Conservation (phyloP, 2,888 invertebrate genomes). For the Amaurobius ferox region DNA sequence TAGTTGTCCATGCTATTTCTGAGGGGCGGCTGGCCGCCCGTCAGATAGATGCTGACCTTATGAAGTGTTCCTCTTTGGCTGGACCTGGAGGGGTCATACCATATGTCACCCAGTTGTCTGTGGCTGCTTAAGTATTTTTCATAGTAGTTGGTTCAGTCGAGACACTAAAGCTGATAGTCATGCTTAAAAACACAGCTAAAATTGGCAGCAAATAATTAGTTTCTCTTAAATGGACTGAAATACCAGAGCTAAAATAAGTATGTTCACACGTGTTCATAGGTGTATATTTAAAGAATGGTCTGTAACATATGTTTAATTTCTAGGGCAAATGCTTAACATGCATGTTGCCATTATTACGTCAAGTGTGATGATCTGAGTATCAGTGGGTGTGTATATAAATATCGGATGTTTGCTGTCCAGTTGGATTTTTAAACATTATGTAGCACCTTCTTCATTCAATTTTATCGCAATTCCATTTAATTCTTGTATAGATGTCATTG, state of each 20-base stretch:
- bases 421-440: conserved; percentile 24
- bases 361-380: background rate
- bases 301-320: conserved; percentile 26
- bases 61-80: conserved; percentile 86
- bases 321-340: no score
- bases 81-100: conserved; percentile 91
- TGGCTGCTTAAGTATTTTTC: conserved; percentile 45
- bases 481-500: conserved; percentile 43
- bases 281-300: conserved; percentile 34
- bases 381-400: background rate
- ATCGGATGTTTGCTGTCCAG: conserved; percentile 40
- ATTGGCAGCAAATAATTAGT: background rate
- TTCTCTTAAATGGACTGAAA: background rate
- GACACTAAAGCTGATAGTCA: conserved; percentile 24
- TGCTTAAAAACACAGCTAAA: conserved; percentile 20
- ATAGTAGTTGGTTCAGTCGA: background rate
- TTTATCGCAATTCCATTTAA: conserved; percentile 13
- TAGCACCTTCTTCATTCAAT: conserved; percentile 32
- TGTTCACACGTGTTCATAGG: conserved; percentile 21
- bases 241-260: background rate
- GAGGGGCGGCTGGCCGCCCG: conserved; percentile 99
- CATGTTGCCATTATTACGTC: no score
- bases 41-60: conserved; percentile 91
- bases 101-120: conserved; percentile 50
- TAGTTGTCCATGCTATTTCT: conserved; percentile 98